Base-by-base conservation (phyloP, 2,888 invertebrate species). In the Oscheius sp. region DNA sequence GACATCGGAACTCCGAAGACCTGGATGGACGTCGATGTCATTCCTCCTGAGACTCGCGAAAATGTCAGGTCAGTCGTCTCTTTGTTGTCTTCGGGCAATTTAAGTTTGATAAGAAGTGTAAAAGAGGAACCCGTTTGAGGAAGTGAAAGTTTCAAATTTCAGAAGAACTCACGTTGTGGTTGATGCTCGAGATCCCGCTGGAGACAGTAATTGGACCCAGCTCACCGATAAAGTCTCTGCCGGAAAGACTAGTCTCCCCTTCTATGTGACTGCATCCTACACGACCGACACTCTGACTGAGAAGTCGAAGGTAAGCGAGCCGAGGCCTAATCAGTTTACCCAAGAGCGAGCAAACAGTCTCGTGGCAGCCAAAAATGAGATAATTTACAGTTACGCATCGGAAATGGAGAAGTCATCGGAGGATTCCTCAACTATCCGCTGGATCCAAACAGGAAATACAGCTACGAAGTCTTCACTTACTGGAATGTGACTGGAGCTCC, bases 381-480 rank as follows among this genome's bases (percentile, higher is more conserved):
- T 12, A 29, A 52, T 39, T 39, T 67, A 33, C 52, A 74, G 74
- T 73, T 85, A 20, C 74, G 75, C 6, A 79, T 86, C 50, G 86
- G 86, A 50, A 84, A 86, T 57, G 86, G 86, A 31, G 69, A 61
- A 4, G 86, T 86, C 20, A 80, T 84, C 64, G 86, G 86, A 6
- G 86, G 86, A 27, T 86, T 84, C 65, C 70, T 86, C 64, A 86
- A 86, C 76, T 86, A 86, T 69, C 86, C 86, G 33, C 69, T 87
- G 58, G 74, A 71, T 23, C 84, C 83, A 73, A 86, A 84, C 58
- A 82, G 82, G 69, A 85, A 82, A 64, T 86, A 87, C 77, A 84
- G 84, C 73, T 86, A 87, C 76, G 86, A 85, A 71, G 74, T 79
- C 8, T 82, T 84, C 71, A 83, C 85, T 23, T 75, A 80, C 48